Percentiles rank a stretch among this genome's conserved stretches.
phyloP scores from a whole-genome alignment of 2,113 vertebrate species.

The Corvus moneduloides region DNA sequence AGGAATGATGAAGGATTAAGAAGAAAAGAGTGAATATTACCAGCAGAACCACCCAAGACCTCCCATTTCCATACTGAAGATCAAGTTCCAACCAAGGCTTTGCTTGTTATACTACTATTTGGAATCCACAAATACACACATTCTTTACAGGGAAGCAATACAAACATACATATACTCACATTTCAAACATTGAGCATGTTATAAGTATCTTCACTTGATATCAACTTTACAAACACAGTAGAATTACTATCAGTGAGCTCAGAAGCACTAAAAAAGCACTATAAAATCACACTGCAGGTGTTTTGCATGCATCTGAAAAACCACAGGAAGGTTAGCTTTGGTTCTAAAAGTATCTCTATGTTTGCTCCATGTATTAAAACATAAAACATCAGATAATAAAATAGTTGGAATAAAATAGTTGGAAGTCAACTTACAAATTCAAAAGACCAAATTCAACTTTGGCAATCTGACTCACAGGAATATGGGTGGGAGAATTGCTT shows the following conservation, averaged over 20 bases:
- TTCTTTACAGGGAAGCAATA: not conserved
- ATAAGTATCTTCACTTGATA: not conserved
- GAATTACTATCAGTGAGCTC: not conserved
- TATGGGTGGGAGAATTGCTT: not conserved
- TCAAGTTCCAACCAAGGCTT: not conserved
- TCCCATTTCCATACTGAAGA: not conserved
- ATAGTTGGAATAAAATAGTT: not conserved
- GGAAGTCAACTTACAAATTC: not conserved
- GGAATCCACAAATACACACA: not conserved
- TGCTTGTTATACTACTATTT: not conserved
- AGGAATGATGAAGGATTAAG: not conserved
- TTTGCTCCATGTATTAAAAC: not conserved
- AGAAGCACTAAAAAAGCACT: not conserved
- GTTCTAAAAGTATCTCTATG: not conserved
- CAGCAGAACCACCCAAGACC: not conserved
- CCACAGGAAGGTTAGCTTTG: not conserved
- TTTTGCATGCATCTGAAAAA: slow-evolving; percentile 23
- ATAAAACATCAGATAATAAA: not conserved
- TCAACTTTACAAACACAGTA: not conserved
- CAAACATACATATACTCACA: slow-evolving; percentile 26
- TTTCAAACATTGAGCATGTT: slow-evolving; percentile 5
- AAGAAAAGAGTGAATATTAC: not conserved
- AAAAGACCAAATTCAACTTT: not conserved
- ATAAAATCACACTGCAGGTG: not conserved
- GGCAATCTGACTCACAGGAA: not conserved